These are phyloP conservation scores for Poecilia velifera DNA, from an alignment of 2,797 vertebrate genomes.

Conservation along the genomic window DNA sequence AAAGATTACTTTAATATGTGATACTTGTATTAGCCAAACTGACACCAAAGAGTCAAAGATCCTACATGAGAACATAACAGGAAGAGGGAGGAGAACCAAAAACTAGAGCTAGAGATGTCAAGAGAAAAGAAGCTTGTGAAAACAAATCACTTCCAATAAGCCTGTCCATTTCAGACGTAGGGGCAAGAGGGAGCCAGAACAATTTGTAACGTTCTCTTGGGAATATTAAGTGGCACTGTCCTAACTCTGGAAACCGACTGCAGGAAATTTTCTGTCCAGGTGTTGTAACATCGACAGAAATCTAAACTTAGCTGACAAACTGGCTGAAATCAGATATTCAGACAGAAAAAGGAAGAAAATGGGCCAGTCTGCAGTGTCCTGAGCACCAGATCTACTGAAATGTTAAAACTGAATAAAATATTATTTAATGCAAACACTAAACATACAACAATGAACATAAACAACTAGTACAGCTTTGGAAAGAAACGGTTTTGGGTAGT, in stretches of 20 bases:
- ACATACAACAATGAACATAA: background rate
- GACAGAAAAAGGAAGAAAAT: background rate
- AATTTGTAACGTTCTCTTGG: slow-evolving; percentile 42
- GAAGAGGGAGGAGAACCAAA: slow-evolving; percentile 1
- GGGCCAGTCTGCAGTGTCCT: background rate
- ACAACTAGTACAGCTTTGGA: too few species aligned
- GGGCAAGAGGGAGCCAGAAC: slow-evolving; percentile 23
- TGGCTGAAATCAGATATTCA: background rate
- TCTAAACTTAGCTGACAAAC: background rate
- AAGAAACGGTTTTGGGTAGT: background rate
- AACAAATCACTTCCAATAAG: slow-evolving; percentile 38
- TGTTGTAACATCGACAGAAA: background rate
- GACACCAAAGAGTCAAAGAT: slow-evolving; percentile 3
- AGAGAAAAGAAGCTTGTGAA: slow-evolving; percentile 6
- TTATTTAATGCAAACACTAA: background rate
- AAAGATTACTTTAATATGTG: background rate
- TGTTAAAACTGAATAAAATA: background rate
- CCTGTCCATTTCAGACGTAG: slow-evolving; percentile 30
- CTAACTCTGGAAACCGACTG: background rate
- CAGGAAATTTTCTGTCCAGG: background rate
- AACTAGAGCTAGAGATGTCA: slow-evolving; percentile 1
- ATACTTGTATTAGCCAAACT: slow-evolving; percentile 9
- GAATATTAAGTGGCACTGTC: background rate
- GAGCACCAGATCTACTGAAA: background rate
- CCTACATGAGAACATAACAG: slow-evolving; percentile 5